Evolutionary conservation across 2,888 invertebrate species (phyloP).

Genomic region (Rhyacophila evoluta): DNA sequence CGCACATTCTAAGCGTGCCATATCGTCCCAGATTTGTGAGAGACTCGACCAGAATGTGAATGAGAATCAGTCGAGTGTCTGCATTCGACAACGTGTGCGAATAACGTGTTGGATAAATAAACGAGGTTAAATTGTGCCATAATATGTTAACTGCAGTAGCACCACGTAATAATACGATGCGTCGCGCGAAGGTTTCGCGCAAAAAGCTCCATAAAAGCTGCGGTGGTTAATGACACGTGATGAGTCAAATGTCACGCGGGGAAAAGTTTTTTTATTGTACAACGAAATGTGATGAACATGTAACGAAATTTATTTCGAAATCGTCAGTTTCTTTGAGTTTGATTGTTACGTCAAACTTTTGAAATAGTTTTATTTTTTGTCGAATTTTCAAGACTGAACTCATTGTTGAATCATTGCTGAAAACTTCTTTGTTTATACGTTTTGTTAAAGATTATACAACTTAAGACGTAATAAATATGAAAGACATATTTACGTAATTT

Average conservation of each 20-base stretch:
- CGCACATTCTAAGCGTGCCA: neutral
- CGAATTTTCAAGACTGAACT: too few species aligned
- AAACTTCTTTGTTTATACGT: too few species aligned
- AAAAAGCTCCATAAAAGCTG: conserved; percentile 12
- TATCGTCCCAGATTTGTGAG: conserved; percentile 4
- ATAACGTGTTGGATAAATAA: conserved; percentile 23
- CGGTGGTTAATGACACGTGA: neutral
- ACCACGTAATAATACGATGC: neutral
- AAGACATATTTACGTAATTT: too few species aligned
- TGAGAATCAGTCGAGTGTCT: neutral
- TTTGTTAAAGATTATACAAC: too few species aligned
- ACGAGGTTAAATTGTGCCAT: conserved; percentile 14
- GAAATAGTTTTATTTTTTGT: too few species aligned
- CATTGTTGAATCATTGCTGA: too few species aligned
- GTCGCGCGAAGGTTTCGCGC: neutral
- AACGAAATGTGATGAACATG: too few species aligned
- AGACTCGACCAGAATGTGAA: conserved; percentile 16
- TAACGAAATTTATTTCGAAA: too few species aligned
- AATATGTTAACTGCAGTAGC: neutral
- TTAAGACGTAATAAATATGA: too few species aligned
- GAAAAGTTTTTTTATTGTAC: neutral
- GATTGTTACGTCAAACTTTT: too few species aligned
- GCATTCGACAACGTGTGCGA: conserved; percentile 9
- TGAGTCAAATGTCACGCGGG: neutral
- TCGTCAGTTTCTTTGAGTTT: too few species aligned